Base-by-base conservation (phyloP, 64 coral and sea anemone species). In the Pachyseris speciosa region DNA sequence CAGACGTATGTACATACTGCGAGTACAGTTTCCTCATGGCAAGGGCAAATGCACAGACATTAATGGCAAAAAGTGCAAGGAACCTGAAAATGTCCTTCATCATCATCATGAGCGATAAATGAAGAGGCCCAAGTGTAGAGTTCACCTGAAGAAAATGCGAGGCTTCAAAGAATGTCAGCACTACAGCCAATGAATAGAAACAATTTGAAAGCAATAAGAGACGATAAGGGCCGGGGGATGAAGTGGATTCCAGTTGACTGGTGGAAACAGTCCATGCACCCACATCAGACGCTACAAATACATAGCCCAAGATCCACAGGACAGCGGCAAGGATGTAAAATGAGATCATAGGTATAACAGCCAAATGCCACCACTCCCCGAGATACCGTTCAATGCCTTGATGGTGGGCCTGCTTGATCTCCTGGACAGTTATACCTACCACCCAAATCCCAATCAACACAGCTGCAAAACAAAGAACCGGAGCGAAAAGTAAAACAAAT, bases 51-150 rank as follows among this genome's bases (percentile, higher is more conserved):
- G 88, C 80, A 67, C 75, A 37, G 20, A 50, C 36, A 37, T 78
- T 73, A 33, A 95, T 20, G 22, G 47, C 5, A 41, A 91, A 95
- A 11, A 95, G 50, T 1, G 76, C 7, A 24, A 95, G 60, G 84
- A 95, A 95, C 49, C 90, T 91, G 15, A 95, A 2, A 36, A 95
- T 60, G 32, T 95, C 94, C 34, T 44, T 89, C 2, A 78, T 52
- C 94, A 95, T 95, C 64, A 77, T 95, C 48, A 91, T 72, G 19
- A 95, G 34, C 9, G 94, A 95, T 37, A 95, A 71, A 66, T 95
- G 88, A 38, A 95, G 53, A 19, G 94, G 94, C 4, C 94, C 94
- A 0, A 95, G 12, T 0, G 72, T 69, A 17, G 87, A 78, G 37
- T 89, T 87, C 16, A 95, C 94, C 19, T 91, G 88, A 22, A 95